Percentiles rank a stretch among this genome's conserved stretches.
Conservation (phyloP, 2,113 vertebrate species). For the Chaenogobius annularis region DNA sequence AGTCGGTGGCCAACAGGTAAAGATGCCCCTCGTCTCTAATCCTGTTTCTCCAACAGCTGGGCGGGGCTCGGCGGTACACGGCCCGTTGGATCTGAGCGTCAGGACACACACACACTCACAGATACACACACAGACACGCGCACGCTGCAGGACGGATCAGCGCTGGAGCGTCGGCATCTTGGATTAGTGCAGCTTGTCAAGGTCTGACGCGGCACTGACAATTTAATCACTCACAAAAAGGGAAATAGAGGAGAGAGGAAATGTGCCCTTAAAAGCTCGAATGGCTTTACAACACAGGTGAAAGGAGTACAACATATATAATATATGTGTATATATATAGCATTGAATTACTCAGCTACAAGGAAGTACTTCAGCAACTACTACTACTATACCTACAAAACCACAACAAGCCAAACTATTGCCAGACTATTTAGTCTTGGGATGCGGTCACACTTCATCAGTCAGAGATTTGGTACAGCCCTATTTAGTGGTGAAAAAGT, state of each 20-base stretch:
- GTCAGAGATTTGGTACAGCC: no score
- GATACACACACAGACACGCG: neutral
- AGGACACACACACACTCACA: neutral
- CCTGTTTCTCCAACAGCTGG: slow-evolving; percentile 32
- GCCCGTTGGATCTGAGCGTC: slow-evolving; percentile 66
- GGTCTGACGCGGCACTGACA: slow-evolving; percentile 72
- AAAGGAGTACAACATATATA: slow-evolving; percentile 25
- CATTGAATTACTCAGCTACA: neutral
- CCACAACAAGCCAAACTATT: no score
- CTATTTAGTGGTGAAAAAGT: no score
- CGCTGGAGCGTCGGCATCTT: slow-evolving; percentile 51
- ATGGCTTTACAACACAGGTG: slow-evolving; percentile 13
- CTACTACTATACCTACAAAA: no score
- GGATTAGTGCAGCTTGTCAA: slow-evolving; percentile 76
- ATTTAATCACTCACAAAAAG: slow-evolving; percentile 70
- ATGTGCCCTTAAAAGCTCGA: neutral
- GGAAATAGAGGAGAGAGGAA: slow-evolving; percentile 29
- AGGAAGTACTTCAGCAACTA: no score
- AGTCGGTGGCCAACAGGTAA: slow-evolving; percentile 43
- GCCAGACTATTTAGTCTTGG: no score
- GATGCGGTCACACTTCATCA: no score
- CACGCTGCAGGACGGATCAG: slow-evolving; percentile 53
- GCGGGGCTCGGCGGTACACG: slow-evolving; percentile 45
- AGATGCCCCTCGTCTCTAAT: slow-evolving; percentile 39
- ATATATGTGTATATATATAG: no score